Percentiles rank a stretch among this genome's conserved stretches.
These are phyloP conservation scores for Zophobas atratus DNA, from an alignment of 1,140 invertebrate species.

Conservation along the genomic window DNA sequence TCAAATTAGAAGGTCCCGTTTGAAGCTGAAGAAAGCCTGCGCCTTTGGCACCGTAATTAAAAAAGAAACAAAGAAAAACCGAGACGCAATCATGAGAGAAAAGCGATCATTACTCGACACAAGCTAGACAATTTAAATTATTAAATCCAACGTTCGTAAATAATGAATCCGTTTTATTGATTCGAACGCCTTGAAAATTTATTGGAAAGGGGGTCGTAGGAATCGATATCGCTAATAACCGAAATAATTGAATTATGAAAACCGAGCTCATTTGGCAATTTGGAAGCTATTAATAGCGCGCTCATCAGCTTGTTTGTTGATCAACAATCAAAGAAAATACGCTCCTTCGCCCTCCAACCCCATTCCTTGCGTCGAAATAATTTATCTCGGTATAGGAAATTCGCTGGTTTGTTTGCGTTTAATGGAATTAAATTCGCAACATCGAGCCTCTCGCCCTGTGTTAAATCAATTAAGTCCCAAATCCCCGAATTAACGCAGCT, in stretches of 20 bases:
- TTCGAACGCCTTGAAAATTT: slow-evolving; percentile 23
- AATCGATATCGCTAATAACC: slow-evolving; percentile 35
- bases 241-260: slow-evolving; percentile 38
- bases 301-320: slow-evolving; percentile 11
- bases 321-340: slow-evolving; percentile 19
- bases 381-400: slow-evolving; percentile 20
- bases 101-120: slow-evolving; percentile 22
- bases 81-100: slow-evolving; percentile 11
- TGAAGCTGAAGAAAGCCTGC: slow-evolving; percentile 11
- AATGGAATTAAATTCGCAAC: slow-evolving; percentile 31
- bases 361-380: slow-evolving; percentile 18
- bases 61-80: slow-evolving; percentile 10
- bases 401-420: slow-evolving; percentile 25
- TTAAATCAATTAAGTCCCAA: slow-evolving; percentile 5
- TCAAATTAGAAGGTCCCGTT: slow-evolving; percentile 26
- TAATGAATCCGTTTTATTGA: slow-evolving; percentile 18
- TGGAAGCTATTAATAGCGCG: slow-evolving; percentile 25
- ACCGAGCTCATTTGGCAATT: slow-evolving; percentile 23
- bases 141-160: slow-evolving; percentile 25
- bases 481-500: background rate
- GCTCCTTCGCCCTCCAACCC: background rate
- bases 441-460: slow-evolving; percentile 2
- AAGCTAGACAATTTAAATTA: slow-evolving; percentile 40
- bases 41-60: slow-evolving; percentile 8
- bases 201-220: background rate